Percentiles rank a stretch among this genome's conserved stretches.
Evolutionary conservation across 2,797 vertebrate species (phyloP).

Genomic region (Nannoperca australis): DNA sequence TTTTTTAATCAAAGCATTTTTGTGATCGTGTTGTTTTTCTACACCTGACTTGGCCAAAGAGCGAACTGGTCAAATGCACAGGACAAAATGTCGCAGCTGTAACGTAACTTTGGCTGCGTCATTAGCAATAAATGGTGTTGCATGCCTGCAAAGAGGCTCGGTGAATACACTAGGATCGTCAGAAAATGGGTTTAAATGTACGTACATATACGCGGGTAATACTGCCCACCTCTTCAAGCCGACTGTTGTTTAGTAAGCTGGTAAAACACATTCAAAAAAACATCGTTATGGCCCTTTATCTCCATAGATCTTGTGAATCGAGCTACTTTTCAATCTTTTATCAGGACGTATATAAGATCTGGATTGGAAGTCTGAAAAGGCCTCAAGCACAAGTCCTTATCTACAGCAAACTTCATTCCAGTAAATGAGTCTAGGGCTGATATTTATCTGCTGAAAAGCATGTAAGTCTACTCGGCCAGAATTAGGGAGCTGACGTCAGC

Average conservation of each 20-base stretch:
- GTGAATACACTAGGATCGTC: background rate
- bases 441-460: slow-evolving; percentile 52
- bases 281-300: background rate
- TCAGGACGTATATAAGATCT: slow-evolving; percentile 16
- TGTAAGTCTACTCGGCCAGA: slow-evolving; percentile 12
- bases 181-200: background rate
- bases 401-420: slow-evolving; percentile 38
- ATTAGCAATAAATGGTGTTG: background rate
- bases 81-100: too few species aligned
- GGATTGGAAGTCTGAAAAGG: slow-evolving; percentile 4
- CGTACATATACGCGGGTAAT: background rate
- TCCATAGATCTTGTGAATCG: background rate
- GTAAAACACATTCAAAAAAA: background rate
- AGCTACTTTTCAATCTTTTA: slow-evolving; percentile 8
- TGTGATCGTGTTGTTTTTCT: too few species aligned
- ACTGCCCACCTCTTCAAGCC: background rate
- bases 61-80: too few species aligned
- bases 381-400: slow-evolving; percentile 36
- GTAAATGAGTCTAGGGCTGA: slow-evolving; percentile 17
- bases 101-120: too few species aligned
- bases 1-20: too few species aligned
- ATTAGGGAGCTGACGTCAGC: slow-evolving; percentile 42
- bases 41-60: too few species aligned
- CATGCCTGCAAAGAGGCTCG: background rate
- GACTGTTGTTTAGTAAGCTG: background rate